Conservation (phyloP, 2,797 vertebrate genomes). For the Myotis planiceps region DNA sequence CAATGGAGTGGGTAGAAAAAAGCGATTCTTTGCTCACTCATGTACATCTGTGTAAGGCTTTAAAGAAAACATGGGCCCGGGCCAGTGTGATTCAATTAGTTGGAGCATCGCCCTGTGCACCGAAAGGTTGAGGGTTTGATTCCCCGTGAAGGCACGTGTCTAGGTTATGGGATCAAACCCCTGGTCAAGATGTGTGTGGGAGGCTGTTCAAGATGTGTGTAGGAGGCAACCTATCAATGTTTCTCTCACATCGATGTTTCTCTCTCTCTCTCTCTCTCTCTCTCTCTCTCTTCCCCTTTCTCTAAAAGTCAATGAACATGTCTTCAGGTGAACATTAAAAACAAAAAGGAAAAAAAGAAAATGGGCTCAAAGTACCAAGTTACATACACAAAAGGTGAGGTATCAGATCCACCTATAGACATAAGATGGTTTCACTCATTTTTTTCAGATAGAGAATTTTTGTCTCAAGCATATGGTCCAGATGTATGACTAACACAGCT, state of each 20-base stretch:
- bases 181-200: background rate
- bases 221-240: background rate
- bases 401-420: background rate
- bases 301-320: background rate
- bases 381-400: background rate
- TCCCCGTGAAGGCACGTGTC: background rate
- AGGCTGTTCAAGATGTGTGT: background rate
- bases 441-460: background rate
- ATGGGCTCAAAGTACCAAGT: background rate
- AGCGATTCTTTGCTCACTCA: background rate
- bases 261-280: background rate
- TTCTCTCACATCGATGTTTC: background rate
- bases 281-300: background rate
- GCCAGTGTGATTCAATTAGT: background rate
- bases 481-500: background rate
- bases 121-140: background rate
- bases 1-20: background rate
- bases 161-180: background rate
- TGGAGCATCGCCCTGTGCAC: background rate
- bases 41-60: background rate
- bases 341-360: background rate
- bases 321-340: background rate
- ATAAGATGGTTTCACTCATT: background rate
- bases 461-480: background rate
- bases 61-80: background rate